Base-by-base conservation (phyloP, 2,888 invertebrate species). In the Gymnoscelis rufifasciata region DNA sequence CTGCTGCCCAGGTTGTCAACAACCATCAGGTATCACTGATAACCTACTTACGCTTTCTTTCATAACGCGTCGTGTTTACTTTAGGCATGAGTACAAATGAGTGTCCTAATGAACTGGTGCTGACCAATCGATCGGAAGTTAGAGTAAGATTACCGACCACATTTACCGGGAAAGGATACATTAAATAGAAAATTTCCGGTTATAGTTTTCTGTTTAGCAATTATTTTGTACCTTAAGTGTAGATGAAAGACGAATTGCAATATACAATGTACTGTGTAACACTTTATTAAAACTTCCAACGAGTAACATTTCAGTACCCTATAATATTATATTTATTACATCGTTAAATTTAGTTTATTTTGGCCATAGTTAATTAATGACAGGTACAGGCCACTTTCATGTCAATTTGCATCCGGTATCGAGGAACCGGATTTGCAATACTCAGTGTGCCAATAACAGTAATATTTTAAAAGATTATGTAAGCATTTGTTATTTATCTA, bases 1-100 rank as follows among this genome's bases (percentile, higher is more conserved):
- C 10, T 89, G 89, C 56, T 90, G 90, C 60, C 89, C 89, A 8
- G 75, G 76, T 19, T 90, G 90, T 59, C 59, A 52, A 47, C 38
- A 26, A 26, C 44, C 57, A 3, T 51, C 64, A 36, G 63, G 64
- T 41, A 40, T 36, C 19, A 13, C 28, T 29, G 24, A 33, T 35
- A 35, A 36, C 27, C 43, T 43, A 37, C 24, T 43, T 35, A 14
- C 31, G 10, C 8, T n/a, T 5, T 14, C 31, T 31, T 15, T 33
- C n/a, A 33, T 33, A 33, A 33, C 14, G 14, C 14, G 6, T 14
- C 15, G n/a, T 33, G 31, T 33, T 33, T 15, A 10, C 31, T 33
- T 29, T 37, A 14, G 10, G 11, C 8, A 13, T 10, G 23, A 30
- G 30, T 47, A 48, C 29, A 43, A 36, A 40, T 41, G 36, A 29